phyloP scores from a whole-genome alignment of 2,113 vertebrate genomes.

The Orycteropus afer region DNA sequence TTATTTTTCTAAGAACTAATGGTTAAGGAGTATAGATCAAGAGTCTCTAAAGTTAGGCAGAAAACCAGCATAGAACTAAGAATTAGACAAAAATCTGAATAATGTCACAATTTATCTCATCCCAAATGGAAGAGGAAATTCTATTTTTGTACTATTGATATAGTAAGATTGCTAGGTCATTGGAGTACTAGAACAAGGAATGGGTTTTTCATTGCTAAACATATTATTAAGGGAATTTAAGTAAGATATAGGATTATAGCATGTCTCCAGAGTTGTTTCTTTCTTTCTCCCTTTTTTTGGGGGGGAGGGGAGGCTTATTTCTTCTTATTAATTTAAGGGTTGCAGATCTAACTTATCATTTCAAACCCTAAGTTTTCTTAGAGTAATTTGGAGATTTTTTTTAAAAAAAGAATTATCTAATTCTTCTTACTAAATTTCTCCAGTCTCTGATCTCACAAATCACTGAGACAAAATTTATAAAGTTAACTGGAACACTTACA shows the following conservation, averaged over 20 bases:
- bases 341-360: not conserved
- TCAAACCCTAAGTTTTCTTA: not conserved
- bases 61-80: not conserved
- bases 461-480: not conserved
- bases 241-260: not conserved
- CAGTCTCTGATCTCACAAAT: not conserved
- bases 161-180: constrained; percentile 8
- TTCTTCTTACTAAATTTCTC: not conserved
- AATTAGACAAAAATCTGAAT: not conserved
- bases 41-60: not conserved
- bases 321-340: not conserved
- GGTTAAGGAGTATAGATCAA: constrained; percentile 13
- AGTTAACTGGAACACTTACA: not conserved
- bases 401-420: not conserved
- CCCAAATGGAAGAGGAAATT: not conserved
- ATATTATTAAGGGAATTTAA: constrained; percentile 40
- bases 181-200: not conserved
- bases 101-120: not conserved
- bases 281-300: not conserved
- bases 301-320: not conserved
- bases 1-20: not conserved
- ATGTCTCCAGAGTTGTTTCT: not conserved
- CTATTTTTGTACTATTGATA: not conserved
- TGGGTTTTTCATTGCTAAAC: not conserved
- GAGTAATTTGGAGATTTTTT: constrained; percentile 1